phyloP scores from a whole-genome alignment of 2,888 invertebrate genomes.

The Campaea margaritaria region DNA sequence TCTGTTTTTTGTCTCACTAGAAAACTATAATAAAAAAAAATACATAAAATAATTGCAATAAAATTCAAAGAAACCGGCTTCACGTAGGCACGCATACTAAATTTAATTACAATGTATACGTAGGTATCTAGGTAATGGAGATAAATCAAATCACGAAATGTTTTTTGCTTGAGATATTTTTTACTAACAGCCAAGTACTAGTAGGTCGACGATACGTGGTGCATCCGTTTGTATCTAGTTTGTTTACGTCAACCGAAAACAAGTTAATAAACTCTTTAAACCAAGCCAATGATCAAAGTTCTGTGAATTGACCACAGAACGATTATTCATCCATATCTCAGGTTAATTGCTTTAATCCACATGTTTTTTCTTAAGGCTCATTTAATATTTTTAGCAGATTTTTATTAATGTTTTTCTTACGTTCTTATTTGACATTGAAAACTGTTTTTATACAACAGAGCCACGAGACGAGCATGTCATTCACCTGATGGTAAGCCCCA shows the following conservation, averaged over 20 bases:
- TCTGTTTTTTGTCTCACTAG: too few species aligned
- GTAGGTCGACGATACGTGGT: constrained; percentile 20
- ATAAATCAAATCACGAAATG: background rate
- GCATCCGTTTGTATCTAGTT: constrained; percentile 25
- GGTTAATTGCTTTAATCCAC: background rate
- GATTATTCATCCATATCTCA: background rate
- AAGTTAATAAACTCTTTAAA: constrained; percentile 1
- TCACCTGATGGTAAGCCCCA: too few species aligned
- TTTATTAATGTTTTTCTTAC: too few species aligned
- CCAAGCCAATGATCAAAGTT: background rate
- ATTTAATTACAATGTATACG: too few species aligned
- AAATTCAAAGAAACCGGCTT: too few species aligned
- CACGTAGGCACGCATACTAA: too few species aligned
- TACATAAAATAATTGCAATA: too few species aligned
- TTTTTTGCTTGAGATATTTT: constrained; percentile 8
- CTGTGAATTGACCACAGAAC: background rate
- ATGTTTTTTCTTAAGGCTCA: background rate
- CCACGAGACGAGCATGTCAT: too few species aligned
- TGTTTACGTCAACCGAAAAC: constrained; percentile 19
- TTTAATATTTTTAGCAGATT: background rate
- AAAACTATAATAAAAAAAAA: too few species aligned
- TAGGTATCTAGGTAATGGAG: too few species aligned
- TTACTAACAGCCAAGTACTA: background rate
- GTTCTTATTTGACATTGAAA: too few species aligned
- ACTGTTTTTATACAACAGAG: too few species aligned